Evolutionary conservation across 2,888 invertebrate species (phyloP).

Genomic region (Rhyacophila evoluta): DNA sequence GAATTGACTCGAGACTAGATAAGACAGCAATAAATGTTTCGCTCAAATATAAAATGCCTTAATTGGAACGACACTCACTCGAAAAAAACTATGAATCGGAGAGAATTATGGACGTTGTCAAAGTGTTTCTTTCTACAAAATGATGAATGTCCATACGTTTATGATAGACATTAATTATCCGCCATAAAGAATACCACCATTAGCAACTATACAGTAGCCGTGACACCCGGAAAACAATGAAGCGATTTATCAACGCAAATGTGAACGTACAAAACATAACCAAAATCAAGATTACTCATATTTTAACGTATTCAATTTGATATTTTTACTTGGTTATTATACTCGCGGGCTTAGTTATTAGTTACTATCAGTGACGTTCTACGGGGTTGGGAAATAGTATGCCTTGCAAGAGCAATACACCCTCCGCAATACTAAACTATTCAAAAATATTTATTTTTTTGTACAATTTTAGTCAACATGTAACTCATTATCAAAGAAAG

Average conservation of each 20-base stretch:
- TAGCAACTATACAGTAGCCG: slow-evolving; percentile 52
- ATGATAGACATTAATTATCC: slow-evolving; percentile 51
- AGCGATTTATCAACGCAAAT: slow-evolving; percentile 53
- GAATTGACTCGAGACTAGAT: not conserved
- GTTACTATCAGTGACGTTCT: too few relatives aligned
- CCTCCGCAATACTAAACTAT: too few relatives aligned
- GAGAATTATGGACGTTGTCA: slow-evolving; percentile 47
- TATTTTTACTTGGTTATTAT: slow-evolving; percentile 39
- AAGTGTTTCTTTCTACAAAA: slow-evolving; percentile 49
- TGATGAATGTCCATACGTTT: slow-evolving; percentile 50
- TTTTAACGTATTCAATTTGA: slow-evolving; percentile 44
- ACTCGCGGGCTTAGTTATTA: not conserved
- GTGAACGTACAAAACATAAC: slow-evolving; percentile 28
- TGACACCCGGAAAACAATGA: slow-evolving; percentile 52
- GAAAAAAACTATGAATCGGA: slow-evolving; percentile 19
- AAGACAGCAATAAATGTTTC: slow-evolving; percentile 22
- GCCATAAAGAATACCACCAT: slow-evolving; percentile 50
- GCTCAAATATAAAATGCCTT: slow-evolving; percentile 10
- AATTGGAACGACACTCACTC: slow-evolving; percentile 22
- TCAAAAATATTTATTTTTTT: too few relatives aligned
- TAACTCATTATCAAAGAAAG: too few relatives aligned
- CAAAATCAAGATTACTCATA: slow-evolving; percentile 45
- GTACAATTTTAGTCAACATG: too few relatives aligned
- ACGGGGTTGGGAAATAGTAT: too few relatives aligned
- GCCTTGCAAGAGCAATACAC: too few relatives aligned